phyloP scores from a whole-genome alignment of 2,113 vertebrate species.

The Cyanoderma ruficeps region DNA sequence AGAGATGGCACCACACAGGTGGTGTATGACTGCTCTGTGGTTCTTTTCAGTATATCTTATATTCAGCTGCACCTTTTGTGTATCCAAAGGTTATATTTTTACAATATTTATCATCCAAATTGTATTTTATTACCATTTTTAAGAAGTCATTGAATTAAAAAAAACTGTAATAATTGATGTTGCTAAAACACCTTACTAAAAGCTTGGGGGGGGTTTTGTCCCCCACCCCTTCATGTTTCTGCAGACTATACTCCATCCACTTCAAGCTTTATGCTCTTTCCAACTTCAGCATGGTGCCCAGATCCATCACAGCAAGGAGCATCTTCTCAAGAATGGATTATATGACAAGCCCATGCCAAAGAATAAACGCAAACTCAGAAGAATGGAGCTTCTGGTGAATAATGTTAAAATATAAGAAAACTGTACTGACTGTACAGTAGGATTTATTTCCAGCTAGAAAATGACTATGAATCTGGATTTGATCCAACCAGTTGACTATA shows the following conservation, averaged over 20 bases:
- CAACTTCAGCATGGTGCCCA: constrained; percentile 96
- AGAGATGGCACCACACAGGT: not conserved
- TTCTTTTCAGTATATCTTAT: not conserved
- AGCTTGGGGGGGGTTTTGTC: not conserved
- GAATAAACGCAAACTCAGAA: constrained; percentile 96
- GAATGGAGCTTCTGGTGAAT: constrained; percentile 91
- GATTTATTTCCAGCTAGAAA: constrained; percentile 39
- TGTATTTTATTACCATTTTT: not conserved
- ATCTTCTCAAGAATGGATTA: constrained; percentile 90
- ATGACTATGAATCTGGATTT: constrained; percentile 16
- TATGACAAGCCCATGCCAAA: constrained; percentile 96
- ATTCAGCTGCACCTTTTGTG: not conserved
- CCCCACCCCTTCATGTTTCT: not conserved
- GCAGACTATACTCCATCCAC: constrained; percentile 89
- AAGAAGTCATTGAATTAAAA: not conserved
- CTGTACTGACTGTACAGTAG: not conserved
- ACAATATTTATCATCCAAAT: not conserved
- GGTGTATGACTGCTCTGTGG: not conserved
- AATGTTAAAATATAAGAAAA: constrained; percentile 84
- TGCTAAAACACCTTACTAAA: not conserved
- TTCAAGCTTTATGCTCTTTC: constrained; percentile 93
- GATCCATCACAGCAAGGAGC: constrained; percentile 95
- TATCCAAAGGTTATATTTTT: not conserved
- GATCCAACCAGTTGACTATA: not conserved
- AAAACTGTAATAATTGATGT: not conserved